A percentile compares a stretch with the other conserved stretches of the same genome.
phyloP scores from a whole-genome alignment of 2,888 invertebrate species.

The Vesta saturnalis region DNA sequence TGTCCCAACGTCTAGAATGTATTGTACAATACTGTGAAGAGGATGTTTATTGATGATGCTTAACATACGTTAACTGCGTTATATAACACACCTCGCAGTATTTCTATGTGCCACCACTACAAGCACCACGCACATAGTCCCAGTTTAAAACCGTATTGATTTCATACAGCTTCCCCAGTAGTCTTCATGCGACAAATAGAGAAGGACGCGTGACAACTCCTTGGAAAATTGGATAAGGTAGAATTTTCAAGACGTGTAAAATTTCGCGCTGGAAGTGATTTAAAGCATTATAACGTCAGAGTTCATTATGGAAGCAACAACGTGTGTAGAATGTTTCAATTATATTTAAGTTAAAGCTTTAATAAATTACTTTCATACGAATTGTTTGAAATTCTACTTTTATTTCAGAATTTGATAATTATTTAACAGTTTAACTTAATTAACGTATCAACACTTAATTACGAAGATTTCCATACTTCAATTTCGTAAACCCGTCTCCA shows the following conservation, averaged over 20 bases:
- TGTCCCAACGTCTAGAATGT: neutral
- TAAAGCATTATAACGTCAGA: conserved; percentile 21
- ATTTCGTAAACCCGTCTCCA: no score
- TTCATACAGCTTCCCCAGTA: conserved; percentile 24
- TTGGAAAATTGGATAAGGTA: conserved; percentile 26
- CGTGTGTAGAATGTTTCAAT: conserved; percentile 11
- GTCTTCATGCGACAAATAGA: conserved; percentile 29
- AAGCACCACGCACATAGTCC: conserved; percentile 27
- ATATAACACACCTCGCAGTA: conserved; percentile 20
- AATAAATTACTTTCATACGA: conserved; percentile 6
- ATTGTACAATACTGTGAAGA: neutral
- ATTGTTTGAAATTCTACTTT: neutral
- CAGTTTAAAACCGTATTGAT: conserved; percentile 34
- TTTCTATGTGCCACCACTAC: conserved; percentile 30
- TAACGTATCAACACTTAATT: neutral
- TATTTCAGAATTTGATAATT: neutral
- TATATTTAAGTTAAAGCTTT: conserved; percentile 1
- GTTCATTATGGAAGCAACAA: conserved; percentile 16
- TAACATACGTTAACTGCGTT: no score
- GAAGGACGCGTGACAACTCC: conserved; percentile 25
- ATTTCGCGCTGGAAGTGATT: conserved; percentile 16
- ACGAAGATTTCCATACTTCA: neutral
- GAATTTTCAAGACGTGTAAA: conserved; percentile 23
- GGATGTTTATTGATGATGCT: conserved; percentile 7
- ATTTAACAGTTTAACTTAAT: neutral